These are phyloP conservation scores for Eubasilissa regina DNA, from an alignment of 1,140 invertebrate genomes.

Conservation along the genomic window DNA sequence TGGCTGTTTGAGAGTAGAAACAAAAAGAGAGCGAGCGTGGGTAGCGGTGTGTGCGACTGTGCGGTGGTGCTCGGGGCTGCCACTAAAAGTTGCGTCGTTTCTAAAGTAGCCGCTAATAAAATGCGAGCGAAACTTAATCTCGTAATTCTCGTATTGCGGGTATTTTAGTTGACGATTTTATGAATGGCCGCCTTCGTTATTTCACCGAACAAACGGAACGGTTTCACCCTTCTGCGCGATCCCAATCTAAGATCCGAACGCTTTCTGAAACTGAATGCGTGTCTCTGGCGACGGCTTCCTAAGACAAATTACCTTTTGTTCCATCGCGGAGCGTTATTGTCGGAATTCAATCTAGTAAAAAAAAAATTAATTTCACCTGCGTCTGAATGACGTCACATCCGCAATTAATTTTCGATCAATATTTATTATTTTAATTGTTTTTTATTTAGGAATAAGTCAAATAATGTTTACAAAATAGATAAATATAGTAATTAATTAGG, in stretches of 20 bases:
- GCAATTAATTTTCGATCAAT: too few relatives aligned
- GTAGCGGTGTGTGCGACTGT: not conserved
- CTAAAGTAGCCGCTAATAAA: conserved; percentile 51
- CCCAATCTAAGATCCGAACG: conserved; percentile 33
- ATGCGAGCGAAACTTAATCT: conserved; percentile 54
- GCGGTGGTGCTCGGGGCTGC: not conserved
- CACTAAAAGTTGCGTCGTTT: conserved; percentile 4
- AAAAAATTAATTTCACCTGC: too few relatives aligned
- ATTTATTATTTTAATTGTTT: too few relatives aligned
- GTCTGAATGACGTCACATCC: too few relatives aligned
- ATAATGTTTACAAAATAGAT: too few relatives aligned
- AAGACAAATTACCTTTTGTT: conserved; percentile 6
- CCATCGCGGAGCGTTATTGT: too few relatives aligned
- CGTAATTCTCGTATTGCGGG: conserved; percentile 52
- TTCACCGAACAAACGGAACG: conserved; percentile 42
- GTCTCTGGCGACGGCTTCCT: conserved; percentile 7
- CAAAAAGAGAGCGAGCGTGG: not conserved
- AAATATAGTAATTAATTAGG: too few relatives aligned
- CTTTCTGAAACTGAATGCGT: conserved; percentile 19
- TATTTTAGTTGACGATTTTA: conserved; percentile 57
- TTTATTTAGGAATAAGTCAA: too few relatives aligned
- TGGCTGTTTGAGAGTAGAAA: conserved; percentile 8
- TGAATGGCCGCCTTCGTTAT: conserved; percentile 50
- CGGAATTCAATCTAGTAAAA: too few relatives aligned
- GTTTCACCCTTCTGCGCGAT: conserved; percentile 11